Conservation (phyloP, 2,797 vertebrate species). For the Ctenopoma kingsleyae region DNA sequence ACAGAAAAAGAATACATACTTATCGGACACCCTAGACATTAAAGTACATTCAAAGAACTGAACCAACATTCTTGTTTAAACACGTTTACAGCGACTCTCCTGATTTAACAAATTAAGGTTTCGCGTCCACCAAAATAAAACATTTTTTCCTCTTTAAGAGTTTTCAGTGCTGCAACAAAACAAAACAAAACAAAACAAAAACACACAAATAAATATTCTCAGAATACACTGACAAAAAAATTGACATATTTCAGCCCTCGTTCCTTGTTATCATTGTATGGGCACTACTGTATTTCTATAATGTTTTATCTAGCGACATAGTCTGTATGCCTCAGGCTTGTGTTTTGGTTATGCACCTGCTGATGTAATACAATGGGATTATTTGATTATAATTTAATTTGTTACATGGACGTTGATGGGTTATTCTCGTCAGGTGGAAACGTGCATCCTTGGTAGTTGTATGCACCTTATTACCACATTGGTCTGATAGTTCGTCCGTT, state of each 20-base stretch:
- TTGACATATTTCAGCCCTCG: conserved; percentile 78
- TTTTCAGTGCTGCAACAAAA: conserved; percentile 69
- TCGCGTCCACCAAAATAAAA: conserved; percentile 73
- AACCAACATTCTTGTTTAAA: conserved; percentile 84
- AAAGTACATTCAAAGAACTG: conserved; percentile 87
- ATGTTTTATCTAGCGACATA: conserved; percentile 78
- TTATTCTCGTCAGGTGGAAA: conserved; percentile 75
- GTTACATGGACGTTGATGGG: conserved; percentile 78
- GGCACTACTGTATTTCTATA: conserved; percentile 78
- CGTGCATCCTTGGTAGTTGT: conserved; percentile 77
- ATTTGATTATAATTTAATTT: conserved; percentile 78
- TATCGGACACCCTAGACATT: conserved; percentile 82
- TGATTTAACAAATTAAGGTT: conserved; percentile 79
- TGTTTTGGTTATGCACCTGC: conserved; percentile 83
- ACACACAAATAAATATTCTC: conserved; percentile 79
- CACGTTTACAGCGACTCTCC: conserved; percentile 83
- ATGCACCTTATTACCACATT: conserved; percentile 58
- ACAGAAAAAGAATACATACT: conserved; percentile 83
- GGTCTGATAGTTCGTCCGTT: conserved; percentile 67
- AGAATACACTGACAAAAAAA: conserved; percentile 80
- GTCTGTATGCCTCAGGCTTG: conserved; percentile 78
- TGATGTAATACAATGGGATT: conserved; percentile 77
- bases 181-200: conserved; percentile 49
- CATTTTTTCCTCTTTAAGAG: conserved; percentile 71
- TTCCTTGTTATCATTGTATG: conserved; percentile 77